These are phyloP conservation scores for Cryptotermes secundus DNA, from an alignment of 1,140 invertebrate genomes.

Conservation along the genomic window DNA sequence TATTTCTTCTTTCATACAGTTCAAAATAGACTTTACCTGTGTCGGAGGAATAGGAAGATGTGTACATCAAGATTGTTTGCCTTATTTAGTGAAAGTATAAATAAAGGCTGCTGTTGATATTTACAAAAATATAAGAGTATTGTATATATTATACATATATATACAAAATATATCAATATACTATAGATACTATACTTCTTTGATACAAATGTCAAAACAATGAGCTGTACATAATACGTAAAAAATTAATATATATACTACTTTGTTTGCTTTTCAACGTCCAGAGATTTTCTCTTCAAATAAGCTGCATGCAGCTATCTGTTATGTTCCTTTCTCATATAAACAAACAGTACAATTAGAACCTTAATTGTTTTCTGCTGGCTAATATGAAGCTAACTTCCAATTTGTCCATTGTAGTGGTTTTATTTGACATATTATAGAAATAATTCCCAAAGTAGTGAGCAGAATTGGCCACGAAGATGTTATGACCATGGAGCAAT, in stretches of 20 bases:
- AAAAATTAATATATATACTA: conserved; percentile 25
- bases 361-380: conserved; percentile 13
- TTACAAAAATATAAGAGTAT: conserved; percentile 14
- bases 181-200: background rate
- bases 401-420: background rate
- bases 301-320: background rate
- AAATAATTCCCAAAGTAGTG: background rate
- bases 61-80: conserved; percentile 31
- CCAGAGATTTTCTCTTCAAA: background rate
- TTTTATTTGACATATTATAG: conserved; percentile 6
- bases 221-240: conserved; percentile 2
- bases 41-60: conserved; percentile 17
- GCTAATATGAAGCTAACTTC: background rate
- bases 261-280: background rate
- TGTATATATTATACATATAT: conserved; percentile 19
- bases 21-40: conserved; percentile 13
- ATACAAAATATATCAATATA: conserved; percentile 2
- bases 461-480: background rate
- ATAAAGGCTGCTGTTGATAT: conserved; percentile 29
- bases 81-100: conserved; percentile 30
- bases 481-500: background rate
- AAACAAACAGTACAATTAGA: background rate
- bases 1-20: conserved; percentile 7
- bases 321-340: background rate
- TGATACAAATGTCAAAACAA: background rate